Evolutionary conservation across 2,797 vertebrate species (phyloP), one percentile per base, ranked within the genome.

Genomic region (Melanotaenia nigrans): DNA sequence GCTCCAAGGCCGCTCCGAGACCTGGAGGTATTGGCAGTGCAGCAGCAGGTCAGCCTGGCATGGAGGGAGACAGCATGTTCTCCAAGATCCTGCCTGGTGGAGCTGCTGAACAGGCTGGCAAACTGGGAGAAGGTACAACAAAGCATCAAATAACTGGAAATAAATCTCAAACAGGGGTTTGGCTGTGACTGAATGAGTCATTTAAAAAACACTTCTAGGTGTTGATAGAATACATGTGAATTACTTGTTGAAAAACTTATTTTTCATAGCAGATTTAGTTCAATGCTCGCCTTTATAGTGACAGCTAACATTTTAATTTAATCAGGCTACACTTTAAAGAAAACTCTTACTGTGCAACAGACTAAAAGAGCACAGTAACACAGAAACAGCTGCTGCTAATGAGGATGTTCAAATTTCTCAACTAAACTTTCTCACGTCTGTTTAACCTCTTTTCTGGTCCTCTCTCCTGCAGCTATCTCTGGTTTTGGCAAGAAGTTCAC

Each of bases 401-500:
- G 53, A 66, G 11, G 12, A 25, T 9, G 7, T 30, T 56, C 2
- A 55, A 6, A 36, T 53, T 22, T 22, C 28, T 45, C 1, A 55
- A 36, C n/a, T 45, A 4, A 36, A 24, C 30, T 54, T 10, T n/a
- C 8, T 4, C 33, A 56, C 18, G 53, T 53, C 2, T 53, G 5
- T 57, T 16, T 73, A 57, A 68, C 11, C 1, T 60, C 3, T 47
- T 36, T 24, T 78, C 25, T 68, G 58, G 11, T 79, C 1, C 30
- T 49, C 30, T 75, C 51, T 71, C 51, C 28, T 70, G 5, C 90
- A 99, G 98, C 97, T 58, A 97, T 99, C 89, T 95, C 96, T 66
- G 97, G 97, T 85, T 97, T 99, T 70, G 98, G 98, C 93, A 99
- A 99, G 94, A 99, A 99, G 93, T 99, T 99, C 93, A 97, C 97